phyloP scores from a whole-genome alignment of 2,888 invertebrate genomes.

The Nysson spinosus region DNA sequence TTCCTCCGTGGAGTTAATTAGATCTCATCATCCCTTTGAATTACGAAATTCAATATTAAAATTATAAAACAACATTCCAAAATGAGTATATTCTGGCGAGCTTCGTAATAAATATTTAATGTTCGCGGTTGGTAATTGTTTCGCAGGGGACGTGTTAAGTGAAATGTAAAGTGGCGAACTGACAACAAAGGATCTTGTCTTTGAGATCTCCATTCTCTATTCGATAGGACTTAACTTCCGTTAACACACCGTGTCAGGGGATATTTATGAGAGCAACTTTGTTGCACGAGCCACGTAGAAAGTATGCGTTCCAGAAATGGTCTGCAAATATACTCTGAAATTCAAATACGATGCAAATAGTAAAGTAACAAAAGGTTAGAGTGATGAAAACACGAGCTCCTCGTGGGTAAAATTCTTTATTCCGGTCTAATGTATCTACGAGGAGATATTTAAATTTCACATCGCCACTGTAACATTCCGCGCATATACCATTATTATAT shows the following conservation, averaged over 20 bases:
- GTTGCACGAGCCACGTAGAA: neutral
- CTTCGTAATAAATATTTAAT: no score
- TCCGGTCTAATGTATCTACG: no score
- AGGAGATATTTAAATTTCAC: no score
- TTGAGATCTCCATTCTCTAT: neutral
- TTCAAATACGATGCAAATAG: neutral
- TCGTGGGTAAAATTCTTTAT: neutral
- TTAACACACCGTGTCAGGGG: neutral
- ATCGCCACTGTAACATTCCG: no score
- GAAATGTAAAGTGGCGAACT: neutral
- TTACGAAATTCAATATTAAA: no score
- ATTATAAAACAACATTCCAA: no score
- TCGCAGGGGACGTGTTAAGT: no score
- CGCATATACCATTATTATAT: no score
- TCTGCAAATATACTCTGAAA: neutral
- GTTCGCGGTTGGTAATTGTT: no score
- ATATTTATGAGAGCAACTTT: neutral
- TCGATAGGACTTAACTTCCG: neutral
- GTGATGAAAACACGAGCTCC: neutral
- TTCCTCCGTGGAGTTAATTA: no score
- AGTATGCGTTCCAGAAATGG: conserved; percentile 5
- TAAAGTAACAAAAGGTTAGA: neutral
- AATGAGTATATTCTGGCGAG: no score
- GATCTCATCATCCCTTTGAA: no score
- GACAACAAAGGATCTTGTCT: neutral